Conservation (phyloP, 2,797 vertebrate genomes). For the Mallotus villosus region DNA sequence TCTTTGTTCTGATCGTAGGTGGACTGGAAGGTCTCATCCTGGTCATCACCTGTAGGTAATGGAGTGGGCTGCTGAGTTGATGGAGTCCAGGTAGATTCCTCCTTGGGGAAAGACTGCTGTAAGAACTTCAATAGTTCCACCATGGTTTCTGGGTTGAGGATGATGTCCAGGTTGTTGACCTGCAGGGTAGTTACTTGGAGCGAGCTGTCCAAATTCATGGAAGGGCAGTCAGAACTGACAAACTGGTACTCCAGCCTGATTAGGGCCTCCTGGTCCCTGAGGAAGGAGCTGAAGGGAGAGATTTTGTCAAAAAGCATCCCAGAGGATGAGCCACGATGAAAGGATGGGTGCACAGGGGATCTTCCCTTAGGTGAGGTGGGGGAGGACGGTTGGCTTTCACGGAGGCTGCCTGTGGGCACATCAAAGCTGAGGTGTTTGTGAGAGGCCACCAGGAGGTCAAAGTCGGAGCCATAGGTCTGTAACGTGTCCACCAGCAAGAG, state of each 20-base stretch:
- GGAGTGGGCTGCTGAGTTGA: constrained; percentile 57
- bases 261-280: constrained; percentile 87
- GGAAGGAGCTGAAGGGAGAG: constrained; percentile 56
- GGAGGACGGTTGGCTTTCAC: constrained; percentile 88
- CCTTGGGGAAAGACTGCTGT: constrained; percentile 96
- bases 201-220: constrained; percentile 92
- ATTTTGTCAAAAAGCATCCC: constrained; percentile 55
- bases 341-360: constrained; percentile 58
- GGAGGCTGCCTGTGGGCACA: constrained; percentile 89
- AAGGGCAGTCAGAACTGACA: constrained; percentile 95
- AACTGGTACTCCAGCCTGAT: constrained; percentile 97
- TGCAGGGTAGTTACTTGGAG: constrained; percentile 92
- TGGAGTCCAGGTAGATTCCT: constrained; percentile 73
- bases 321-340: constrained; percentile 40
- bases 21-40: constrained; percentile 81
- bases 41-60: constrained; percentile 69
- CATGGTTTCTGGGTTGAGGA: constrained; percentile 97
- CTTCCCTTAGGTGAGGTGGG: constrained; percentile 69
- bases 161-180: constrained; percentile 97
- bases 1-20: constrained; percentile 92
- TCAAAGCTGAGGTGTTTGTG: constrained; percentile 97
- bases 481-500: constrained; percentile 94
- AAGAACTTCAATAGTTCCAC: constrained; percentile 95
- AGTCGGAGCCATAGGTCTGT: constrained; percentile 95
- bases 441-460: constrained; percentile 95